A percentile compares a stretch with the other conserved stretches of the same genome.
Evolutionary conservation across 2,113 vertebrate genomes (phyloP).

Genomic region (Fregetta grallaria): DNA sequence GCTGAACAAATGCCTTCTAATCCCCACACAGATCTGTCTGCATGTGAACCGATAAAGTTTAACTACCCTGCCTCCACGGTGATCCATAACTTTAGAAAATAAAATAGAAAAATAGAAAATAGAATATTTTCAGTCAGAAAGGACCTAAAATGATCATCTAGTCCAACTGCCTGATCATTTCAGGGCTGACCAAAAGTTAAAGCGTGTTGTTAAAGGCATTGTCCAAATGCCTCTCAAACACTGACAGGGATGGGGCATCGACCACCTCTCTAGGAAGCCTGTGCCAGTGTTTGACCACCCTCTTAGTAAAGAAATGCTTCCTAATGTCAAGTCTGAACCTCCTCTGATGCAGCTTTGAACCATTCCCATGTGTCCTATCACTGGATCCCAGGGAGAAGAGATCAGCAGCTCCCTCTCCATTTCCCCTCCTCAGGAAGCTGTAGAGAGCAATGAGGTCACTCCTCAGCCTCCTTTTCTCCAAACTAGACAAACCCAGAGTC

Average conservation of each 20-base stretch:
- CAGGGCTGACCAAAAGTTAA: not conserved
- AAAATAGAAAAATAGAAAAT: not conserved
- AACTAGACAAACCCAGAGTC: not conserved
- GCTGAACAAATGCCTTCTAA: not conserved
- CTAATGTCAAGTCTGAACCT: not conserved
- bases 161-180: not conserved
- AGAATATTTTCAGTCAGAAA: not conserved
- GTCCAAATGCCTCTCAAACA: not conserved
- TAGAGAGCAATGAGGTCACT: not conserved
- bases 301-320: not conserved
- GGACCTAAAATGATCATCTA: not conserved
- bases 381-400: not conserved
- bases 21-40: not conserved
- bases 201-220: not conserved
- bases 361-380: rapidly evolving
- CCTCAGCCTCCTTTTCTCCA: not conserved
- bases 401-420: not conserved
- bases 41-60: not conserved
- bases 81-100: not conserved
- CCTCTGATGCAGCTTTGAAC: not conserved
- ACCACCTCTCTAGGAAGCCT: not conserved
- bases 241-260: not conserved
- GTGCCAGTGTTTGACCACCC: not conserved
- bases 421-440: not conserved
- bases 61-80: not conserved